phyloP scores from a whole-genome alignment of 2,113 vertebrate genomes.

The Corapipo altera region DNA sequence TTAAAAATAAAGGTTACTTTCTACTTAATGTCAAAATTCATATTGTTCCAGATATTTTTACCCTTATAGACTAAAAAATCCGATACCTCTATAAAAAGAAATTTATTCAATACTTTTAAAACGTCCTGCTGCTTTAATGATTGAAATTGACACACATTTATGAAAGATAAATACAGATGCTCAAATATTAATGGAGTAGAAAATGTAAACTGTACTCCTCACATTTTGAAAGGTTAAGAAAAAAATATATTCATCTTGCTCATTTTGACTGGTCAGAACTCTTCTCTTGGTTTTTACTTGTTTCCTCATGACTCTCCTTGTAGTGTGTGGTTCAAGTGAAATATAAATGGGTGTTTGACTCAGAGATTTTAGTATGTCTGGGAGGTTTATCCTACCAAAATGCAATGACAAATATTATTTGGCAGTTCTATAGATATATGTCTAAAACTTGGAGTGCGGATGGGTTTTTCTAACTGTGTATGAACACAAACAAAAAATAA shows the following conservation, averaged over 20 bases:
- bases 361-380: neutral
- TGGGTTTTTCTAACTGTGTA: rapidly evolving
- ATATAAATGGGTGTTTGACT: neutral
- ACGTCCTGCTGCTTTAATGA: neutral
- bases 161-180: neutral
- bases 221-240: neutral
- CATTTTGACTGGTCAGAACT: neutral
- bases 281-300: neutral
- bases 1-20: neutral
- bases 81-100: neutral
- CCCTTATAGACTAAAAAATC: neutral
- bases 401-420: neutral
- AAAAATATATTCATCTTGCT: neutral
- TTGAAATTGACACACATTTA: neutral
- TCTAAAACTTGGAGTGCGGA: neutral
- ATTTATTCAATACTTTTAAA: neutral
- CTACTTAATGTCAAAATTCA: neutral
- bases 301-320: neutral
- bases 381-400: neutral
- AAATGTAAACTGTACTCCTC: neutral
- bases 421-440: neutral
- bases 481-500: neutral
- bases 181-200: neutral
- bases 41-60: neutral
- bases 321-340: neutral